A percentile compares a stretch with the other conserved stretches of the same genome.
Conservation (phyloP, 2,113 vertebrate species). For the Sisor rabdophorus region DNA sequence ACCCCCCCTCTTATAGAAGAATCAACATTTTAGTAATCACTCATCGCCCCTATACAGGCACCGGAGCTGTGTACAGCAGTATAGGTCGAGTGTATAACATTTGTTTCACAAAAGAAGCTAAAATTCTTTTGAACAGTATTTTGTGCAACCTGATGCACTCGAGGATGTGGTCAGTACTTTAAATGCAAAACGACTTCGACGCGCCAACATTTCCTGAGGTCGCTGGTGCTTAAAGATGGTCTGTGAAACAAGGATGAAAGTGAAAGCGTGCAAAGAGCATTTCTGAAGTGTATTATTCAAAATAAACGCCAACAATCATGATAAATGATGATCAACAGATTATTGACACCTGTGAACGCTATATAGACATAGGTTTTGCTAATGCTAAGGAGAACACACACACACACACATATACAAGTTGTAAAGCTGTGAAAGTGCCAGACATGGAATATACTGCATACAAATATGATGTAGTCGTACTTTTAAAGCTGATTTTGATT, state of each 20-base stretch:
- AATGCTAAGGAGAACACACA: not conserved
- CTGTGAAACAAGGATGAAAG: slow-evolving; percentile 1
- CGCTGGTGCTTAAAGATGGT: not conserved
- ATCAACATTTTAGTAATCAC: too few relatives aligned
- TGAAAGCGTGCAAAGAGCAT: not conserved
- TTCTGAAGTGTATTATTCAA: not conserved
- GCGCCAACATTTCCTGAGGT: slow-evolving; percentile 12
- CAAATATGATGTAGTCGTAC: not conserved
- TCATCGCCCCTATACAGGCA: too few relatives aligned
- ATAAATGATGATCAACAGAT: not conserved
- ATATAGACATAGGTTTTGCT: too few relatives aligned
- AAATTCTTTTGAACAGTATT: not conserved
- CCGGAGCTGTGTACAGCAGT: not conserved
- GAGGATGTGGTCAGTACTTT: slow-evolving; percentile 32
- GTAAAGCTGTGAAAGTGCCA: too few relatives aligned
- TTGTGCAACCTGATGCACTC: not conserved
- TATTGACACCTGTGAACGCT: not conserved
- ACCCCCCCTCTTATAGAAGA: too few relatives aligned
- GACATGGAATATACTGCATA: not conserved
- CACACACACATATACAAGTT: too few relatives aligned
- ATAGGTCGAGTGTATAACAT: not conserved
- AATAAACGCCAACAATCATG: not conserved
- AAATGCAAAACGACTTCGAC: not conserved
- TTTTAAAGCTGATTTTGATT: not conserved
- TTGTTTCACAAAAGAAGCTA: not conserved